Evolutionary conservation across 2,113 vertebrate genomes (phyloP).

Genomic region (Eurystomus gularis): DNA sequence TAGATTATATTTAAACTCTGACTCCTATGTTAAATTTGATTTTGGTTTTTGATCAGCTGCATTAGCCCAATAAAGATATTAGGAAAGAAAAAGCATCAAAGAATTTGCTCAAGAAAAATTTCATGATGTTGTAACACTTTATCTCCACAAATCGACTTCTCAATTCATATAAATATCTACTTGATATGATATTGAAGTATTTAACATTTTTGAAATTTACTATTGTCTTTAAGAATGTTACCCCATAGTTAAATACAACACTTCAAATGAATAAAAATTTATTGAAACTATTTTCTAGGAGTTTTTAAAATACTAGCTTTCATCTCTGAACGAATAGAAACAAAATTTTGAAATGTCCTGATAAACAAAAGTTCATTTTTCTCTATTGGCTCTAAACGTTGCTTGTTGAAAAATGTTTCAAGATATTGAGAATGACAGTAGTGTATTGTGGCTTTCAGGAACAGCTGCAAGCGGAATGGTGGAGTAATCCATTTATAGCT

Average conservation of each 20-base stretch:
- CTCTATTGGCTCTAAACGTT: neutral
- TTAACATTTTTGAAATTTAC: neutral
- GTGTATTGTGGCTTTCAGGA: constrained; percentile 26
- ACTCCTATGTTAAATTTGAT: neutral
- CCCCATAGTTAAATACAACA: neutral
- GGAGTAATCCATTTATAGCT: neutral
- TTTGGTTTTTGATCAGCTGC: neutral
- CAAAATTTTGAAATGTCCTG: neutral
- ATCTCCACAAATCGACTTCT: neutral
- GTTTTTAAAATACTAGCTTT: neutral
- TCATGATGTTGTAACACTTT: neutral
- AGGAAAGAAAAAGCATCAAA: neutral
- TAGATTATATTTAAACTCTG: neutral
- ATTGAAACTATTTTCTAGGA: neutral
- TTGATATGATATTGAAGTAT: neutral
- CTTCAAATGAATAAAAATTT: neutral
- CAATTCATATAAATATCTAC: neutral
- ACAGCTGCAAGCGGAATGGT: neutral
- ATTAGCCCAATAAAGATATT: neutral
- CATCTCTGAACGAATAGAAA: neutral
- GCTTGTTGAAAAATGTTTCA: neutral
- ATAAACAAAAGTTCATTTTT: neutral
- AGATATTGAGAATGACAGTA: neutral
- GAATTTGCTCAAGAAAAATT: neutral
- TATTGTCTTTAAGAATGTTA: neutral